A percentile compares a stretch with the other conserved stretches of the same genome.
Conservation (phyloP, 2,888 invertebrate genomes). For the Heliconius cydno region DNA sequence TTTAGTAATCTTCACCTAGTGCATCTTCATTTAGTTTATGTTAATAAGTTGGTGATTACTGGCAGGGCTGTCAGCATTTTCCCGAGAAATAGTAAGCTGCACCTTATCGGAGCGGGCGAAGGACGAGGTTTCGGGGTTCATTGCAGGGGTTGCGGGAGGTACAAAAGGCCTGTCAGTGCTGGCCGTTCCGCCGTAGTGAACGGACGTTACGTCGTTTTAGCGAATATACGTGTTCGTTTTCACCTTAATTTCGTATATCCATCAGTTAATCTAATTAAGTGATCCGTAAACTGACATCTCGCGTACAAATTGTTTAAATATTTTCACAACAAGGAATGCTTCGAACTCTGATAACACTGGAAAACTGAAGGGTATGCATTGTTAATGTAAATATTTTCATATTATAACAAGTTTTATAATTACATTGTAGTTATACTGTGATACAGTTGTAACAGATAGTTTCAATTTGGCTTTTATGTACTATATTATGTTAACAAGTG, state of each 20-base stretch:
- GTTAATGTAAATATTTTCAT: constrained; percentile 45
- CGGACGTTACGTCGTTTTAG: constrained; percentile 60
- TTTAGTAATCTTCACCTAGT: constrained; percentile 54
- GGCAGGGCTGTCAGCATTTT: constrained; percentile 70
- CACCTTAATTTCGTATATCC: constrained; percentile 49
- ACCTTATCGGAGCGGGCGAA: constrained; percentile 67
- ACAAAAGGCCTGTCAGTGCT: constrained; percentile 68
- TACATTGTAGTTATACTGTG: constrained; percentile 15
- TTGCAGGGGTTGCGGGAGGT: constrained; percentile 64
- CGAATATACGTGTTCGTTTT: constrained; percentile 53
- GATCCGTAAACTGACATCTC: constrained; percentile 72
- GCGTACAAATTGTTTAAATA: constrained; percentile 57
- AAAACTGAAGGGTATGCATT: constrained; percentile 65
- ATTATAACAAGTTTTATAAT: constrained; percentile 28
- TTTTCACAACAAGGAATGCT: constrained; percentile 61
- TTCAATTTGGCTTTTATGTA: not conserved
- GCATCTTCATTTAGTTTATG: constrained; percentile 78
- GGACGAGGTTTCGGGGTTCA: constrained; percentile 65
- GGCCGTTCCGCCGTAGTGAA: constrained; percentile 72
- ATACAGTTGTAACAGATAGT: not conserved
- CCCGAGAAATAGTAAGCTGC: constrained; percentile 60
- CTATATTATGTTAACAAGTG: not conserved
- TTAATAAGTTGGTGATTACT: constrained; percentile 72
- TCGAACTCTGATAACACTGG: constrained; percentile 55
- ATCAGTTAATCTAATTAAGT: constrained; percentile 76